Base-by-base conservation (phyloP, 2,888 invertebrate species). In the Leucoptera coffeella region DNA sequence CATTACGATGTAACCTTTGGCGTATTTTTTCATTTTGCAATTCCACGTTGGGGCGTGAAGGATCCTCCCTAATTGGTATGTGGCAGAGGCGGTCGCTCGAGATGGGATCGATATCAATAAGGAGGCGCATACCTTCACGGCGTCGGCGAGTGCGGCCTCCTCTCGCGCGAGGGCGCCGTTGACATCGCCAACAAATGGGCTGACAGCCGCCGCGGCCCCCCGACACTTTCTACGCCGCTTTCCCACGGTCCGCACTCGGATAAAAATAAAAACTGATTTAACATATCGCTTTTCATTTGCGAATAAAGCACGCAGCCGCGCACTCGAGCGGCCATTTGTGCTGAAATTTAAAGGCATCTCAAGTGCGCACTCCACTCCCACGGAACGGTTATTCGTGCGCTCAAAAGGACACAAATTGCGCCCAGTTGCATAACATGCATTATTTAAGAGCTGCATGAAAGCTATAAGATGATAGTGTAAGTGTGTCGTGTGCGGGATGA, bases 351-450 rank as follows among this genome's bases (percentile, higher is more conserved):
- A 28, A 20, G 12, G 14, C 28, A 22, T 14, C 19, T 12, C 17
- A 22, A 7, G 27, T 22, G 12, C 8, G 4, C 12, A 6, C 15
- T 20, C 27, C 8, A 30, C 30, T 30, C 30, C 30, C 31, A 31
- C 28, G 26, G 31, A 19, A 25, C 23, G 12, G 26, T 28, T 28
- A 8, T 8, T 22, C 29, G 22, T 22, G 20, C 26, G 22, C 26
- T 15, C 23, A 14, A 31, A 26, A 48, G 50, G 47, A 47, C 57
- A 55, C 57, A 60, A 61, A 61, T 59, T 59, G 53, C 56, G 50
- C 50, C 55, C 51, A 58, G 59, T 62, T 64, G 59, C 60, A 59
- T 67, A 64, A 64, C 61, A 58, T 61, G 57, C 62, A 62, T 64
- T 65, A 61, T 65, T 64, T 57, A 64, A 65, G 50, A 53, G 50